Conservation (phyloP, 2,113 vertebrate genomes). For the Sylvia atricapilla region DNA sequence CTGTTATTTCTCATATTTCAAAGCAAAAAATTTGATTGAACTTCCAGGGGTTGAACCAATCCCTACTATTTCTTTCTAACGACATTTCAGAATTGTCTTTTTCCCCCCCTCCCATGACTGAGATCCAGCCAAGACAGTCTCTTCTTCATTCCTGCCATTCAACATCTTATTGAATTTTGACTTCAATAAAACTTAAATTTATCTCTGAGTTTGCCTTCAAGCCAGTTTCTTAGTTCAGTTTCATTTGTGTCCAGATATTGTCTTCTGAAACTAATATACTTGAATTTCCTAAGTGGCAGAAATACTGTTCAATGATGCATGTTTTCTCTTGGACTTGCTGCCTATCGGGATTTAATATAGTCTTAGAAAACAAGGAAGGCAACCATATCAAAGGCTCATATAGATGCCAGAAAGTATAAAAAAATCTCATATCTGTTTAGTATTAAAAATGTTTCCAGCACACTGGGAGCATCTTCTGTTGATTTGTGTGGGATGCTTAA, state of each 20-base stretch:
- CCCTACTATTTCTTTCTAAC: not conserved
- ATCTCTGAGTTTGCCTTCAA: not conserved
- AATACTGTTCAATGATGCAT: not conserved
- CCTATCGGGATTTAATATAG: not conserved
- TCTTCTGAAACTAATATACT: not conserved
- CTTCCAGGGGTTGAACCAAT: not conserved
- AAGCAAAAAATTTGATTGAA: not conserved
- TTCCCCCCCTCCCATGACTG: fast-evolving
- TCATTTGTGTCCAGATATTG: not conserved
- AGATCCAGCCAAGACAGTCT: not conserved
- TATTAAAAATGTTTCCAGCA: fast-evolving
- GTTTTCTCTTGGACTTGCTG: not conserved
- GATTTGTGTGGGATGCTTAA: not conserved
- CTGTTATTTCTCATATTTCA: not conserved
- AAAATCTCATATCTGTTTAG: not conserved
- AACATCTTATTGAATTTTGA: not conserved
- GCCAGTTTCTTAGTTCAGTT: not conserved
- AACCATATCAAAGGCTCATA: not conserved
- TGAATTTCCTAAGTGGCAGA: not conserved
- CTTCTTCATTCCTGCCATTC: not conserved
- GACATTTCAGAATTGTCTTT: not conserved
- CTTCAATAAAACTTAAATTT: not conserved
- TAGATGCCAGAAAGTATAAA: not conserved
- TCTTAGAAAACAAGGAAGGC: not conserved
- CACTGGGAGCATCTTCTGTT: not conserved